Evolutionary conservation across 2,113 vertebrate genomes (phyloP).

Genomic region (Petrocephalus microphthalmus): DNA sequence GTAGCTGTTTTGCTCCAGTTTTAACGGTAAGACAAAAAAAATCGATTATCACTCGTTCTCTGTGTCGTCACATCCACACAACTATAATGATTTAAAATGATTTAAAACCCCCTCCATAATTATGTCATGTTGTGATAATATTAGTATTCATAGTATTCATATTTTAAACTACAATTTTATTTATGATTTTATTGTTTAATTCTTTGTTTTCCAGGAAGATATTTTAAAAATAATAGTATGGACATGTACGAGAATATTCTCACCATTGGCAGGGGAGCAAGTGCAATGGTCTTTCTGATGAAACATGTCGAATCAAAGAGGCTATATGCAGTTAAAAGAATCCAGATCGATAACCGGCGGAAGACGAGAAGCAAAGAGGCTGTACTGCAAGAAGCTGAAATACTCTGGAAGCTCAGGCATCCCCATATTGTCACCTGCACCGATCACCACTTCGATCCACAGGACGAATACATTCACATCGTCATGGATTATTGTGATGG

Average conservation of each 20-base stretch:
- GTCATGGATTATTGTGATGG: conserved; percentile 70
- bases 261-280: conserved; percentile 59
- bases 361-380: conserved; percentile 45
- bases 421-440: conserved; percentile 64
- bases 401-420: conserved; percentile 57
- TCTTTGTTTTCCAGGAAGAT: neutral
- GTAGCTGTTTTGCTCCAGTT: neutral
- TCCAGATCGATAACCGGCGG: conserved; percentile 46
- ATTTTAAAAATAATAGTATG: conserved; percentile 39
- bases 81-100: neutral
- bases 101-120: neutral
- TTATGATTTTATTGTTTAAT: neutral
- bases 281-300: conserved; percentile 67
- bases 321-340: conserved; percentile 62
- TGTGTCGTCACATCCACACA: neutral
- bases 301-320: conserved; percentile 48
- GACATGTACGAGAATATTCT: conserved; percentile 60
- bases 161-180: neutral
- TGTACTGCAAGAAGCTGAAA: conserved; percentile 63
- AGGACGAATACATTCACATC: conserved; percentile 57
- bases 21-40: neutral
- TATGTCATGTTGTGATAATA: too few species aligned
- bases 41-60: neutral
- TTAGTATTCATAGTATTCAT: too few species aligned
- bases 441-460: conserved; percentile 50